These are phyloP conservation scores for Spodoptera picta DNA, from an alignment of 2,888 invertebrate species.

Conservation along the genomic window DNA sequence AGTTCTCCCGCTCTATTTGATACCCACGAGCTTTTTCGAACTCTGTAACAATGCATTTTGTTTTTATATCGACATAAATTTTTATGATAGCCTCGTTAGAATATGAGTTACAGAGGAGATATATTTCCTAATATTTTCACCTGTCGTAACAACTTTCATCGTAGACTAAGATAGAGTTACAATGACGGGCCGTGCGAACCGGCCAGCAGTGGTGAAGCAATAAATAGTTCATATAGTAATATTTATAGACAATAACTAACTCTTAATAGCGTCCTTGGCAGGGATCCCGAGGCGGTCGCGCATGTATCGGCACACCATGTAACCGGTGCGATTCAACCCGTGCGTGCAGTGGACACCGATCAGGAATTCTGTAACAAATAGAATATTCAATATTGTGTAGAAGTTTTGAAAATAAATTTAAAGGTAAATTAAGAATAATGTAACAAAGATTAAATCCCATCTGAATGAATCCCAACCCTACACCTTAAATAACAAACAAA, in stretches of 20 bases:
- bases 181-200: conserved; percentile 44
- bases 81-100: not conserved
- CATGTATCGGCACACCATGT: conserved; percentile 93
- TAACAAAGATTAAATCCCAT: not conserved
- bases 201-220: conserved; percentile 38
- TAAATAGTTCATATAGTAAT: conserved; percentile 49
- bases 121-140: conserved; percentile 7
- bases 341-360: conserved; percentile 95
- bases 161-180: conserved; percentile 11
- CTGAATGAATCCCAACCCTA: too few relatives aligned
- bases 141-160: conserved; percentile 24
- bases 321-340: conserved; percentile 94
- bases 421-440: too few relatives aligned
- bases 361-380: conserved; percentile 89
- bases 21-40: conserved; percentile 91
- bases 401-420: too few relatives aligned
- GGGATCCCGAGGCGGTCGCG: conserved; percentile 89
- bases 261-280: conserved; percentile 88
- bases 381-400: not conserved
- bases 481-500: not conserved
- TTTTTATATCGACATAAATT: not conserved
- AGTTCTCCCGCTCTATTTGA: conserved; percentile 90
- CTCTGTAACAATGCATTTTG: conserved; percentile 77
- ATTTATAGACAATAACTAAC: conserved; percentile 79
- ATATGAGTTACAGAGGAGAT: not conserved